phyloP scores from a whole-genome alignment of 2,113 vertebrate genomes.

The Empidonax traillii region DNA sequence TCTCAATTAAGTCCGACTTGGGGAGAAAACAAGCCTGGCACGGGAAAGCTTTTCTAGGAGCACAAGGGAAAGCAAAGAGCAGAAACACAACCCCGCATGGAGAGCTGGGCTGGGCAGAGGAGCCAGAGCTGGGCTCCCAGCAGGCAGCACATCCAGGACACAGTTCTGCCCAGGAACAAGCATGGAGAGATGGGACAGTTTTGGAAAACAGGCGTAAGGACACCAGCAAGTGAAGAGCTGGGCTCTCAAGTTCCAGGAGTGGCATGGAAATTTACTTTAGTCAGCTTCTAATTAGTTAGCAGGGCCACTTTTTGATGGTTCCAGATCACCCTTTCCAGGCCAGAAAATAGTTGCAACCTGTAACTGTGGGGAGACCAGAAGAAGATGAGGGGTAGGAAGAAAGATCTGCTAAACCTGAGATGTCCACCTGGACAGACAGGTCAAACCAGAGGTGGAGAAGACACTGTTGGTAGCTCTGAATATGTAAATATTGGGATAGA shows the following conservation, averaged over 20 bases:
- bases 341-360: neutral
- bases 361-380: neutral
- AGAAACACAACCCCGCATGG: fast-evolving
- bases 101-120: neutral
- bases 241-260: neutral
- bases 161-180: fast-evolving
- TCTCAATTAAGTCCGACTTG: neutral
- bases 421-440: neutral
- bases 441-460: neutral
- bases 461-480: neutral
- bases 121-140: neutral
- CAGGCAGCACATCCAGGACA: fast-evolving
- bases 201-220: neutral
- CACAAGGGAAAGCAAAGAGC: neutral
- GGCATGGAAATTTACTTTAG: neutral
- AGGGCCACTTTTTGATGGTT: neutral
- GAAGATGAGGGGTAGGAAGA: fast-evolving
- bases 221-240: neutral
- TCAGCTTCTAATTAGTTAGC: neutral
- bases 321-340: neutral
- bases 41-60: neutral
- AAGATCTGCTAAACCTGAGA: neutral
- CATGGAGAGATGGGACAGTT: fast-evolving
- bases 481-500: neutral
- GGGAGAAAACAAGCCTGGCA: neutral